phyloP scores from a whole-genome alignment of 2,888 invertebrate genomes.

The Lycia hirtaria region DNA sequence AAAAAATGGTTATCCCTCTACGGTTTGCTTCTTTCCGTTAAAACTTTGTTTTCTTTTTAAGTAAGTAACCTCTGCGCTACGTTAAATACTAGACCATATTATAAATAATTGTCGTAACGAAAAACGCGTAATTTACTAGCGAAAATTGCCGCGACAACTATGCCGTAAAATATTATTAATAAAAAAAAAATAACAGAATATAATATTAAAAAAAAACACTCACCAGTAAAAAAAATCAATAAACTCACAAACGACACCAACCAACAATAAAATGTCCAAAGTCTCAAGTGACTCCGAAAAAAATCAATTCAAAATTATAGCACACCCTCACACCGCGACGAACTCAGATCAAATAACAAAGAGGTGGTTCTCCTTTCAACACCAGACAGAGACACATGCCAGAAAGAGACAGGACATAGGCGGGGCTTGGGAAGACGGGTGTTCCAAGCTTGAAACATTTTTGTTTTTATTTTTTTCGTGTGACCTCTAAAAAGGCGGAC shows the following conservation, averaged over 20 bases:
- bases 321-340: slow-evolving; percentile 69
- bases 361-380: slow-evolving; percentile 68
- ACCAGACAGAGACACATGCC: slow-evolving; percentile 53
- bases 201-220: slow-evolving; percentile 32
- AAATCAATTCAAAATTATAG: slow-evolving; percentile 30
- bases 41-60: no score
- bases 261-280: slow-evolving; percentile 5
- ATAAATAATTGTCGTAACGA: no score
- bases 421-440: slow-evolving; percentile 59
- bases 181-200: no score
- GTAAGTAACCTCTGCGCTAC: no score
- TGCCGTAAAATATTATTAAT: no score
- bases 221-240: slow-evolving; percentile 14
- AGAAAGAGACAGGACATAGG: slow-evolving; percentile 55
- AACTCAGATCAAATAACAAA: slow-evolving; percentile 77
- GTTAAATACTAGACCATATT: no score
- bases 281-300: slow-evolving; percentile 23
- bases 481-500: slow-evolving; percentile 57
- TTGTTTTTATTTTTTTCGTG: slow-evolving; percentile 49
- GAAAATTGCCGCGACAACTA: no score
- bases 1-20: no score
- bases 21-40: no score
- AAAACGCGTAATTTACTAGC: no score
- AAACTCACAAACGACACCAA: slow-evolving; percentile 1
- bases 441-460: slow-evolving; percentile 46